A percentile compares a stretch with the other conserved stretches of the same genome.
These are phyloP conservation scores for Eumaeus atala DNA, from an alignment of 1,140 invertebrate species.

Conservation along the genomic window DNA sequence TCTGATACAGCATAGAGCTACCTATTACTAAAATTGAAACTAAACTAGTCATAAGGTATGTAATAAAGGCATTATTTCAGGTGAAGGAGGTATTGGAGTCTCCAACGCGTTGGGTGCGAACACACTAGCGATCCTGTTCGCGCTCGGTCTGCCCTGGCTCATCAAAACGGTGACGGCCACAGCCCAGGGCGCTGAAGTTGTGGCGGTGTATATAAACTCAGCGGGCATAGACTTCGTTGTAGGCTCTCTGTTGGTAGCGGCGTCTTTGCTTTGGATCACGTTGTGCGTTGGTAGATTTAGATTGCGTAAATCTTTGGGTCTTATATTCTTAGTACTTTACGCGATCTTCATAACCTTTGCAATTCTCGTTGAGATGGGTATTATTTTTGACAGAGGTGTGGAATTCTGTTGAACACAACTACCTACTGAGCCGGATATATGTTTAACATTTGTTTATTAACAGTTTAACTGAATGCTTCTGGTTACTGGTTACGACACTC, in stretches of 20 bases:
- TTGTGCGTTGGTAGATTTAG: constrained; percentile 76
- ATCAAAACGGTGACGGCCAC: constrained; percentile 80
- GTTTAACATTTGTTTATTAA: no score
- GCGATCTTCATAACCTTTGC: constrained; percentile 78
- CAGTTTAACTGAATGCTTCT: no score
- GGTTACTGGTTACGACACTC: no score
- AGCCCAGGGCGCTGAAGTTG: constrained; percentile 49
- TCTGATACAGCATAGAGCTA: no score
- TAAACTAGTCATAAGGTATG: no score
- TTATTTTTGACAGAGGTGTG: constrained; percentile 41
- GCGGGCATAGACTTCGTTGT: constrained; percentile 79
- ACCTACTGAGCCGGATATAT: no score
- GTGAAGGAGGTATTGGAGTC: constrained; percentile 88
- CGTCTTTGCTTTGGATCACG: constrained; percentile 75
- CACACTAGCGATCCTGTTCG: constrained; percentile 89
- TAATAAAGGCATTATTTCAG: constrained; percentile 67
- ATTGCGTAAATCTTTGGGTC: constrained; percentile 76
- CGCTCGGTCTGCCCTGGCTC: constrained; percentile 89
- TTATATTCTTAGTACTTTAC: constrained; percentile 76
- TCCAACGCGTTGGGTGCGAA: constrained; percentile 90
- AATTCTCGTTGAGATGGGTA: constrained; percentile 53
- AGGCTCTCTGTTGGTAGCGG: constrained; percentile 76
- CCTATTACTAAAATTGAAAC: no score
- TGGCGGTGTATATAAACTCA: constrained; percentile 74
- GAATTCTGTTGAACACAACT: constrained; percentile 14